Base-by-base conservation (phyloP, 2,113 vertebrate species). In the Cranoglanis bouderius region DNA sequence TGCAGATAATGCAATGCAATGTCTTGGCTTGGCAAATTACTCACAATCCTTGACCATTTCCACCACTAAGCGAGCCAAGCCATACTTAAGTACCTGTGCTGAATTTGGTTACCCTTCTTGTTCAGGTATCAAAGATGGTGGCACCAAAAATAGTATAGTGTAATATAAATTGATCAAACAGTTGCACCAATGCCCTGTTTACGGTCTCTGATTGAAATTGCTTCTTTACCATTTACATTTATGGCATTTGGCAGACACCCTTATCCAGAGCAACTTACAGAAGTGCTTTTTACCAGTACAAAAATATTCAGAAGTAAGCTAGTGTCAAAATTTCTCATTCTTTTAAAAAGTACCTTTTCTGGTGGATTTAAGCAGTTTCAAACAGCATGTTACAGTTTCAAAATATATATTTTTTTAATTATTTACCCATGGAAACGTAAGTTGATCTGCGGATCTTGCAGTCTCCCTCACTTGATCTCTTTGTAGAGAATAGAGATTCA, bases 401-500 rank as follows among this genome's bases (percentile, higher is more conserved):
- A 16, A 70, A 70, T 24, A 61, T 61, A 14, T 53, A 53, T 2
- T 14, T 63, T 63, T 63, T 29, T n/a, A 29, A 65, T 65, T 32
- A 70, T 70, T 70, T 16, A 70, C 12, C 12, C 13, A 70, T 70
- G 14, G 65, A 16, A 70, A 35, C 3, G 10, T 13, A 65, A 29
- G 19, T 74, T 40, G 8, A 74, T 40, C 72, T 74, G 32, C 35
- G n/a, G 14, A 57, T 55, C 72, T 81, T 78, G 35, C 19, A 74
- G 35, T 51, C 43, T 61, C 35, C 46, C 80, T 81, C 19, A 87
- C 49, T 38, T 21, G 5, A 63, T 13, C 72, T 53, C 57, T 67
- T 80, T 84, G 83, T 83, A 59, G 59, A 85, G 92, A 93, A 89
- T 91, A 87, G 89, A 90, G 92, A 21, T 49, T 49, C 46, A 72